Evolutionary conservation across 2,797 vertebrate species (phyloP).

Genomic region (Rhabdophis nuchalis): DNA sequence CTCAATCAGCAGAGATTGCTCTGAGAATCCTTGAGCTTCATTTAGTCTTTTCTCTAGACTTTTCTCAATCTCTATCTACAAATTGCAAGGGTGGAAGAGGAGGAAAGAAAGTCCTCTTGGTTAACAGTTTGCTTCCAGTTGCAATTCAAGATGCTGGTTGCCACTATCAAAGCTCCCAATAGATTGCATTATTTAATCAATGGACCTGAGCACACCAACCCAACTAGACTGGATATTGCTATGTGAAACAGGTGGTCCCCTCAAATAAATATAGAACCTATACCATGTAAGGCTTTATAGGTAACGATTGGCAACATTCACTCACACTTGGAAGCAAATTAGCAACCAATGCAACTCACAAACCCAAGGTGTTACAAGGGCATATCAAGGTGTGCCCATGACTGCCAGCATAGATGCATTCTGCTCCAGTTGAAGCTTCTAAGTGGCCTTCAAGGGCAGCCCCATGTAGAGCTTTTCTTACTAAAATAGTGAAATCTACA

Average conservation of each 20-base stretch:
- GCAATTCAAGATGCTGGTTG: background rate
- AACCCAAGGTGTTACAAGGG: background rate
- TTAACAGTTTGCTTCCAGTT: background rate
- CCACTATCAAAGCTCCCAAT: background rate
- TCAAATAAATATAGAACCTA: background rate
- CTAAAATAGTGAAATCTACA: background rate
- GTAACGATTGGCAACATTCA: background rate
- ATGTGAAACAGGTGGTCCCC: background rate
- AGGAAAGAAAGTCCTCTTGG: background rate
- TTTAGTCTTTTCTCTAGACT: background rate
- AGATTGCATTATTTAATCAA: background rate
- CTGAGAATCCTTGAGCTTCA: background rate
- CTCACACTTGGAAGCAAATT: background rate
- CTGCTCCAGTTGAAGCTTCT: background rate
- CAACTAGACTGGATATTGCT: background rate
- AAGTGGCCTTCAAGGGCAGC: background rate
- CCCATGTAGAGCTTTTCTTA: background rate
- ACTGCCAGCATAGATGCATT: background rate
- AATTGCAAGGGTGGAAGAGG: background rate
- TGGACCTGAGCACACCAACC: background rate
- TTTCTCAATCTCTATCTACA: background rate
- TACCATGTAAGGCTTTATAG: background rate
- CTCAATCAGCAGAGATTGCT: background rate
- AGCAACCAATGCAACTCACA: background rate
- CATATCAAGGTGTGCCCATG: background rate